These are phyloP conservation scores for Pocillopora damicornis DNA, from an alignment of 64 coral and sea anemone genomes.

Conservation along the genomic window DNA sequence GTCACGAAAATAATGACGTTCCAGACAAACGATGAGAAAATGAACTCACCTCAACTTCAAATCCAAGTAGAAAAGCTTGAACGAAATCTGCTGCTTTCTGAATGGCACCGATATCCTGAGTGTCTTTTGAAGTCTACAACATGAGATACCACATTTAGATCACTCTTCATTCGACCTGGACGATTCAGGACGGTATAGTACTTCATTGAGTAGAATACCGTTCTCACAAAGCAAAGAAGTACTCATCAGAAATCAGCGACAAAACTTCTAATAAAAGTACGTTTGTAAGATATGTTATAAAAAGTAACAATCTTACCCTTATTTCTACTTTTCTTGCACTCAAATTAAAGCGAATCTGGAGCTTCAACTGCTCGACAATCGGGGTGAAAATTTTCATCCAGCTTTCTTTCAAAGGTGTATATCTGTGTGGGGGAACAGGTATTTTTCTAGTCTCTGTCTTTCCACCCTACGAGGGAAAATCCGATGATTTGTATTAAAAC, in stretches of 20 bases:
- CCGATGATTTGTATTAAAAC: neutral
- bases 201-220: too few relatives aligned
- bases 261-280: neutral
- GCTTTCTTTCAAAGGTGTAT: conserved; percentile 93
- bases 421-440: conserved; percentile 86
- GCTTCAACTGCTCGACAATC: conserved; percentile 89
- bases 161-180: neutral
- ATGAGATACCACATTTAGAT: neutral
- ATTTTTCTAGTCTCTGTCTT: conserved; percentile 89
- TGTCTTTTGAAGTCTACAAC: conserved; percentile 89
- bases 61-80: conserved; percentile 91
- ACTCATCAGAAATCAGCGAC: neutral
- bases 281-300: neutral
- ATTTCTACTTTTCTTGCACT: conserved; percentile 91
- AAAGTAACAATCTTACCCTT: conserved; percentile 43
- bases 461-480: conserved; percentile 52
- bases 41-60: conserved; percentile 86
- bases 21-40: neutral
- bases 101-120: conserved; percentile 90
- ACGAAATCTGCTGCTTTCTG: conserved; percentile 99
- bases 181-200: too few relatives aligned
- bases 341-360: conserved; percentile 97
- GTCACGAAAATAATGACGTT: neutral
- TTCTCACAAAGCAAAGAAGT: neutral
- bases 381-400: conserved; percentile 96